phyloP scores from a whole-genome alignment of 2,113 vertebrate species.

The Chaetodon trifascialis region DNA sequence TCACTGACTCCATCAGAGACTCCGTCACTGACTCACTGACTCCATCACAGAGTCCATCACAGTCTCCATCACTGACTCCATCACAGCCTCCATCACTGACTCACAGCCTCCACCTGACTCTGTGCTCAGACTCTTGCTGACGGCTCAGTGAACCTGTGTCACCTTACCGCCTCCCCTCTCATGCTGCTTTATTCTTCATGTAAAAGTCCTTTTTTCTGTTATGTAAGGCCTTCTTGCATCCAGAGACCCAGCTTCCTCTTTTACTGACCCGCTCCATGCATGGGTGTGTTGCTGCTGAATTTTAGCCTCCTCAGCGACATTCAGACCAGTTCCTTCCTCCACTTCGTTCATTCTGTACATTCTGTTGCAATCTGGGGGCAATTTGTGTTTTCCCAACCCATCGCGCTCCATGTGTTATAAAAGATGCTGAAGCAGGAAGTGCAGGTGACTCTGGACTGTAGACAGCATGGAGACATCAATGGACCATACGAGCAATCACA shows the following conservation, averaged over 20 bases:
- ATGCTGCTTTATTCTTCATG: background rate
- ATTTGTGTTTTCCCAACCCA: background rate
- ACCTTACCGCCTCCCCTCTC: too few species aligned
- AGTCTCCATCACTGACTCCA: too few species aligned
- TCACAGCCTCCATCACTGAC: too few species aligned
- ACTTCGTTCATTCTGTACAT: too few species aligned
- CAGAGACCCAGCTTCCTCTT: constrained; percentile 34
- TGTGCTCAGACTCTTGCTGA: too few species aligned
- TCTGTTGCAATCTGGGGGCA: constrained; percentile 43
- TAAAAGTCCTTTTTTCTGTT: background rate
- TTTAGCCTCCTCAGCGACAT: constrained; percentile 44
- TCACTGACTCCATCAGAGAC: too few species aligned
- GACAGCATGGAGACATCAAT: constrained; percentile 44
- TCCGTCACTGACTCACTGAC: too few species aligned
- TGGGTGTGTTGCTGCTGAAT: background rate
- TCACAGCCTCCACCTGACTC: too few species aligned
- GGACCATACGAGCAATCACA: background rate
- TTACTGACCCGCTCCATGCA: background rate
- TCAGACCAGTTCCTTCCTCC: constrained; percentile 27
- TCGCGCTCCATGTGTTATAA: constrained; percentile 1
- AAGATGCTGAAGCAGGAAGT: background rate
- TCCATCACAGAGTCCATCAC: too few species aligned
- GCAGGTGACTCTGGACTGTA: background rate
- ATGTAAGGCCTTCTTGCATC: constrained; percentile 10
- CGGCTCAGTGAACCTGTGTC: too few species aligned